phyloP scores from a whole-genome alignment of 2,888 invertebrate genomes.

The Chrysolina americana region DNA sequence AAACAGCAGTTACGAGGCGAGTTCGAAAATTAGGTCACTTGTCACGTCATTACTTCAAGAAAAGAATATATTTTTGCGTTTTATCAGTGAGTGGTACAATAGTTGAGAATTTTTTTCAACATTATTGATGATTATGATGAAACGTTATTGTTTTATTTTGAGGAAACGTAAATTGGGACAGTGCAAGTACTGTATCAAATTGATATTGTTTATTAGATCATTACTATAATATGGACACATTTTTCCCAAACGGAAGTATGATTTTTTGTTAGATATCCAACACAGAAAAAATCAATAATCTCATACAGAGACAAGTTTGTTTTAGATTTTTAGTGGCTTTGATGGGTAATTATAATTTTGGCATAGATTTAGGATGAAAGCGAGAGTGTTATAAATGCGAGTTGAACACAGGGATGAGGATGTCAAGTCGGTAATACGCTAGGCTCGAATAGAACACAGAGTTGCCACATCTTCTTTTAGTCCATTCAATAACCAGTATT shows the following conservation, averaged over 20 bases:
- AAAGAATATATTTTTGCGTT: not conserved
- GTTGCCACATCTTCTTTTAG: slow-evolving; percentile 29
- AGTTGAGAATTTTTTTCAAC: no score
- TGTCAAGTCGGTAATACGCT: slow-evolving; percentile 34
- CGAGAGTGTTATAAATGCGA: slow-evolving; percentile 42
- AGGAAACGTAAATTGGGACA: no score
- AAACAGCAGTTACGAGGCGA: slow-evolving; percentile 25
- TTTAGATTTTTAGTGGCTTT: slow-evolving; percentile 32
- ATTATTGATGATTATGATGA: no score
- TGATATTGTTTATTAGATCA: no score
- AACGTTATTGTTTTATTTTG: no score
- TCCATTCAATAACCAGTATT: not conserved
- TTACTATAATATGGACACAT: no score
- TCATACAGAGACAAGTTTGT: slow-evolving; percentile 22
- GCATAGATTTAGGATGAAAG: slow-evolving; percentile 46
- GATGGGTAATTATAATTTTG: slow-evolving; percentile 47
- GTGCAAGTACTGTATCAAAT: no score
- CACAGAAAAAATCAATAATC: slow-evolving; percentile 34
- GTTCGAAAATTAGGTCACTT: slow-evolving; percentile 11
- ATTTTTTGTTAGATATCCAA: not conserved
- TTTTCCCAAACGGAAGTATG: no score
- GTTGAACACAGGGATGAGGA: slow-evolving; percentile 27
- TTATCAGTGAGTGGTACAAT: no score
- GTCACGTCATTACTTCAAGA: not conserved
- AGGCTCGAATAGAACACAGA: slow-evolving; percentile 26